Percentiles rank a stretch among this genome's conserved stretches.
Evolutionary conservation across 2,888 invertebrate genomes (phyloP).

Genomic region (Leucozona laternaria): DNA sequence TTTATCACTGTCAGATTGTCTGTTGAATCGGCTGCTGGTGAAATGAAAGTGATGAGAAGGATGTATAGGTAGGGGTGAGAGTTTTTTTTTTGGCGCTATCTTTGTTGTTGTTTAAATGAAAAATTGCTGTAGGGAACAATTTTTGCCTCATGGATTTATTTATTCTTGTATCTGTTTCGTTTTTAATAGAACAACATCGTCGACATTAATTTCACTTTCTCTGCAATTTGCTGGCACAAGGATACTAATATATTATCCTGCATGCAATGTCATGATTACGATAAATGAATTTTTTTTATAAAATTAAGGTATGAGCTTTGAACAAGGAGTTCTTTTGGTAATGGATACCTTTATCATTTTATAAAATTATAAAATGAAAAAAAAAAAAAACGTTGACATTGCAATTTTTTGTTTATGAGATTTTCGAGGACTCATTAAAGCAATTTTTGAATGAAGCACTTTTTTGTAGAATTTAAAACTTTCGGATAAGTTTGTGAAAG

Average conservation of each 20-base stretch:
- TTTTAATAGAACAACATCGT: constrained; percentile 68
- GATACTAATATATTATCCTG: constrained; percentile 13
- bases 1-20: constrained; percentile 70
- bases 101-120: constrained; percentile 30
- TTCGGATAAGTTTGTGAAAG: neutral
- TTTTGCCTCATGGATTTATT: constrained; percentile 53
- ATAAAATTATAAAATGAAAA: neutral
- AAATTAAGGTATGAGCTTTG: neutral
- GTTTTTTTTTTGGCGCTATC: neutral
- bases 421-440: neutral
- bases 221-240: constrained; percentile 33
- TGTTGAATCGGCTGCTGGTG: constrained; percentile 34
- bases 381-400: neutral
- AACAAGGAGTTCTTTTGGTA: neutral
- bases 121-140: constrained; percentile 40
- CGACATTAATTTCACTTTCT: constrained; percentile 70
- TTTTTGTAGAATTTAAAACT: neutral
- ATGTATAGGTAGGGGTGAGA: neutral
- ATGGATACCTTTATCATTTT: neutral
- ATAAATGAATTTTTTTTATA: constrained; percentile 36
- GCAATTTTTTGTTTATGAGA: neutral
- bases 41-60: constrained; percentile 41
- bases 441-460: neutral
- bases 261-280: constrained; percentile 51
- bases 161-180: constrained; percentile 50